These are phyloP conservation scores for Pelagia noctiluca DNA, from an alignment of 30 jellyfish, hydroid and myxozoan genomes.

Conservation along the genomic window DNA sequence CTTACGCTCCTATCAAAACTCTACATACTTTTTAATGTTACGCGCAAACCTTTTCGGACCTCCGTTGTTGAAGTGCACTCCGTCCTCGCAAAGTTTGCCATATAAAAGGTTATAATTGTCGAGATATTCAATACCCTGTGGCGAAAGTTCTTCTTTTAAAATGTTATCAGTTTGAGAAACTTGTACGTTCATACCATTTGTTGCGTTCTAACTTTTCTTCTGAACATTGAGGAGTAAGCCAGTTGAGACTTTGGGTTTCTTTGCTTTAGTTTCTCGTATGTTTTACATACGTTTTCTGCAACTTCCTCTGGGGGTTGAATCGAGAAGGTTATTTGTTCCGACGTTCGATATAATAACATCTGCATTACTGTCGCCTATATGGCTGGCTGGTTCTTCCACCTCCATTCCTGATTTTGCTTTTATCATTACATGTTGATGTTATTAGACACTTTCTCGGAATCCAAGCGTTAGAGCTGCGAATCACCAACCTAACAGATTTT, in stretches of 20 bases:
- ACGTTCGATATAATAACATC: background rate
- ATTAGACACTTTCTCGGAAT: background rate
- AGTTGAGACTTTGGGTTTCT: too few relatives aligned
- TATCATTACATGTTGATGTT: background rate
- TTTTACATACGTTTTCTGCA: too few relatives aligned
- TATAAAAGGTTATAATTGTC: background rate
- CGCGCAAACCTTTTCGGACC: background rate
- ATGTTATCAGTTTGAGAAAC: background rate
- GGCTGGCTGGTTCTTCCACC: constrained; percentile 2
- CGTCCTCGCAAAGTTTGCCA: too few relatives aligned
- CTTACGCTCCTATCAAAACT: background rate
- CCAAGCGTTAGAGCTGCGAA: background rate
- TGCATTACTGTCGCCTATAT: background rate
- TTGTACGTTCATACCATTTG: too few relatives aligned
- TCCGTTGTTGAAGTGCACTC: background rate
- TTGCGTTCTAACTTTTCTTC: background rate
- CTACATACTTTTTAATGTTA: background rate
- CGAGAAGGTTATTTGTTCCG: background rate
- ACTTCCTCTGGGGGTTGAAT: too few relatives aligned
- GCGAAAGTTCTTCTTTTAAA: background rate
- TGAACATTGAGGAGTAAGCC: background rate
- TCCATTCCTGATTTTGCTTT: background rate
- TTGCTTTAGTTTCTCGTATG: too few relatives aligned
- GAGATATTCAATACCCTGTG: background rate
- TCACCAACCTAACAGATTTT: background rate